phyloP scores from a whole-genome alignment of 1,140 invertebrate genomes.

The Lethrus apterus region DNA sequence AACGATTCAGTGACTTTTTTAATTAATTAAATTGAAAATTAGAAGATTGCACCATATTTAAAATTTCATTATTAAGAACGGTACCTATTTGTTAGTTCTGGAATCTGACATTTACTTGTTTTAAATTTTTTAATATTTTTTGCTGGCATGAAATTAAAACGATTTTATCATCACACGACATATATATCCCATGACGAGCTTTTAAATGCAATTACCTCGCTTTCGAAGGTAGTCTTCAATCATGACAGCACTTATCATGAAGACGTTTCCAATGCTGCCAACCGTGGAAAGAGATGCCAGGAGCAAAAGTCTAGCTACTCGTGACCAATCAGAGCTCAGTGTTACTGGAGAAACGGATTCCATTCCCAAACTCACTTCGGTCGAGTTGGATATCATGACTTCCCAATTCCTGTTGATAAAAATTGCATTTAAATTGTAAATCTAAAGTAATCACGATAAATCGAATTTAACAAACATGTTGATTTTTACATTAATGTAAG shows the following conservation, averaged over 20 bases:
- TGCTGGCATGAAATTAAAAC: too few species aligned
- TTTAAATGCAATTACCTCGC: slow-evolving; percentile 49
- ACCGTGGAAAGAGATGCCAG: slow-evolving; percentile 56
- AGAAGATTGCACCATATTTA: too few species aligned
- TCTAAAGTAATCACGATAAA: too few species aligned
- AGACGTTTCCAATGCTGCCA: slow-evolving; percentile 67
- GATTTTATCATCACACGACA: too few species aligned
- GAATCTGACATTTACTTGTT: neutral
- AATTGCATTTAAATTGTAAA: neutral
- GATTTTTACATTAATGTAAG: too few species aligned
- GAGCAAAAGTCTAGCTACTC: slow-evolving; percentile 58
- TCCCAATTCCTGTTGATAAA: neutral
- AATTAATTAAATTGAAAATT: too few species aligned
- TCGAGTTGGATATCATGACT: slow-evolving; percentile 22
- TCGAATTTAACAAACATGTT: too few species aligned
- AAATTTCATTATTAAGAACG: neutral
- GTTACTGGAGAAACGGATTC: slow-evolving; percentile 52
- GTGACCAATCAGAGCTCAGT: slow-evolving; percentile 59
- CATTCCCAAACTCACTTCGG: slow-evolving; percentile 20
- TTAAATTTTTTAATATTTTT: neutral
- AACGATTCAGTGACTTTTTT: too few species aligned
- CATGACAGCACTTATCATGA: slow-evolving; percentile 69
- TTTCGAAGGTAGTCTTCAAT: slow-evolving; percentile 64
- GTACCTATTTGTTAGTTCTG: neutral
- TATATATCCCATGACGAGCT: too few species aligned